phyloP scores from a whole-genome alignment of 2,113 vertebrate genomes.

The Archilochus colubris region DNA sequence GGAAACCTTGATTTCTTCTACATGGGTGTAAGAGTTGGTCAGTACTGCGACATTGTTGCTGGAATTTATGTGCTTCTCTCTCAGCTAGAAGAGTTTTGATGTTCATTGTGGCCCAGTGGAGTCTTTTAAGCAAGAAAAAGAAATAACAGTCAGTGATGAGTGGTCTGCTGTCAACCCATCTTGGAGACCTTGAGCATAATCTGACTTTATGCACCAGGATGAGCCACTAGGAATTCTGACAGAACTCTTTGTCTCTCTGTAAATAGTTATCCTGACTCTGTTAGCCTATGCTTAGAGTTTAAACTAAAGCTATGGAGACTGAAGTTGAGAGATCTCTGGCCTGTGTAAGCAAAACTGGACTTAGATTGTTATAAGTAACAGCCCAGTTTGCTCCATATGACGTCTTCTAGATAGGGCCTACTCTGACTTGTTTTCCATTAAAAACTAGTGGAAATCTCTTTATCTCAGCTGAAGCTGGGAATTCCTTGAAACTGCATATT shows the following conservation, averaged over 20 bases:
- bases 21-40: not conserved
- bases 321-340: not conserved
- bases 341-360: not conserved
- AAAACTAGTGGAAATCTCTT: not conserved
- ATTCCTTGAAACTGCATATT: not conserved
- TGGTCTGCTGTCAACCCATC: not conserved
- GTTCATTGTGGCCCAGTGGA: not conserved
- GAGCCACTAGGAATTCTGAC: not conserved
- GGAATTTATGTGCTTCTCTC: not conserved
- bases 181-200: not conserved
- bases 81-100: not conserved
- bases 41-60: not conserved
- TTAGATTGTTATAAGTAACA: not conserved
- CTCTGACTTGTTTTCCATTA: not conserved
- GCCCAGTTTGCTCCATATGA: not conserved
- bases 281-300: not conserved
- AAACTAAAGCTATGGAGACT: not conserved
- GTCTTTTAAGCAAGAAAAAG: not conserved
- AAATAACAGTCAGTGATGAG: not conserved
- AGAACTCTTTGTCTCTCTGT: not conserved
- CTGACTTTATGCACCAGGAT: not conserved
- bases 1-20: not conserved
- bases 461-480: not conserved
- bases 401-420: not conserved
- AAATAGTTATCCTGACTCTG: not conserved